Percentiles rank a stretch among this genome's conserved stretches.
Conservation (phyloP, 2,888 invertebrate genomes). For the Drosophila algonquin region DNA sequence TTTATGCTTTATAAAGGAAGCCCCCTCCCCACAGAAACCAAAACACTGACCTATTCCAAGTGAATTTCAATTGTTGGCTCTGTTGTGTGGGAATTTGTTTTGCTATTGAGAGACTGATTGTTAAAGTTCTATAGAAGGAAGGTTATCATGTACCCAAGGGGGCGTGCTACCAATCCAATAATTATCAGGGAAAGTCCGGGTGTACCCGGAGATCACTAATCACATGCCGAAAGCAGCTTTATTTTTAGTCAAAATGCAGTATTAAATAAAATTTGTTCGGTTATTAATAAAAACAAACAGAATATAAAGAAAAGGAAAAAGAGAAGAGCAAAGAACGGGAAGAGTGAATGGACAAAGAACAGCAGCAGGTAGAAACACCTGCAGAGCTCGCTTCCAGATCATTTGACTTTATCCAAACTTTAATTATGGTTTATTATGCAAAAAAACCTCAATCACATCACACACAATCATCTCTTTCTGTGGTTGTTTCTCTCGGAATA, state of each 20-base stretch:
- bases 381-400: slow-evolving; percentile 42
- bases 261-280: slow-evolving; percentile 1
- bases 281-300: slow-evolving; percentile 23
- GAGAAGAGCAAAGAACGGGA: not conserved
- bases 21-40: not conserved
- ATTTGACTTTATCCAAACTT: slow-evolving; percentile 31
- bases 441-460: slow-evolving; percentile 23
- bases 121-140: slow-evolving; percentile 13
- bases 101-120: slow-evolving; percentile 13
- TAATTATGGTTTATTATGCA: slow-evolving; percentile 40
- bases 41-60: slow-evolving; percentile 70
- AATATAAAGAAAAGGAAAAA: slow-evolving; percentile 5
- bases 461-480: slow-evolving; percentile 8
- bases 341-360: slow-evolving; percentile 5
- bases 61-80: slow-evolving; percentile 57
- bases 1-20: slow-evolving; percentile 19
- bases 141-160: slow-evolving; percentile 39
- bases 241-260: not conserved
- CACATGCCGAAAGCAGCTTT: slow-evolving; percentile 7
- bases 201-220: not conserved
- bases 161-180: not conserved
- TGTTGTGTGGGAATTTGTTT: slow-evolving; percentile 16
- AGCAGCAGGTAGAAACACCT: slow-evolving; percentile 21
- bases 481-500: slow-evolving; percentile 12
- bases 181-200: slow-evolving; percentile 9